A percentile compares a stretch with the other conserved stretches of the same genome.
These are phyloP conservation scores for Tenthredo mesomela DNA, from an alignment of 2,888 invertebrate species.

Conservation along the genomic window DNA sequence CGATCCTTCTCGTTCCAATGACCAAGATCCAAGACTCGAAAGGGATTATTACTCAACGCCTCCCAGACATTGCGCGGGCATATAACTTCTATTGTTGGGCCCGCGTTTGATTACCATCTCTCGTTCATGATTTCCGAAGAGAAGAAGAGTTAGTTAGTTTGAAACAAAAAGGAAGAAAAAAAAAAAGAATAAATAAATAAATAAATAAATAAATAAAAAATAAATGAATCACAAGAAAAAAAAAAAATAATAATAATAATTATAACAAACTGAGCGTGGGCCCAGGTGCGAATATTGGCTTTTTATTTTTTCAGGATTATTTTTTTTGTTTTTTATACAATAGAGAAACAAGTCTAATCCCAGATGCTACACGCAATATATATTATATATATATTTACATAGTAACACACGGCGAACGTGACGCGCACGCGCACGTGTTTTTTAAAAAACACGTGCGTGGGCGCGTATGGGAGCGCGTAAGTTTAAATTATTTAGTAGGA, in stretches of 20 bases:
- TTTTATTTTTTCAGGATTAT: slow-evolving; percentile 66
- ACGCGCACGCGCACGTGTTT: not conserved
- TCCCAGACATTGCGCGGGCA: not conserved
- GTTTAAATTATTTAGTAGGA: slow-evolving; percentile 67
- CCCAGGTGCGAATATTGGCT: slow-evolving; percentile 65
- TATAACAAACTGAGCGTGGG: slow-evolving; percentile 58
- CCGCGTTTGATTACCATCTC: slow-evolving; percentile 3
- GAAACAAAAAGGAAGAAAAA: not conserved
- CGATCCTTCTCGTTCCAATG: slow-evolving; percentile 47
- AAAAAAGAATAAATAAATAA: not conserved
- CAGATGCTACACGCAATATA: slow-evolving; percentile 67
- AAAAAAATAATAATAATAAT: too few species aligned
- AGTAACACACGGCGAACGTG: slow-evolving; percentile 5
- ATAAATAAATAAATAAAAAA: not conserved
- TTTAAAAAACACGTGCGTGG: not conserved
- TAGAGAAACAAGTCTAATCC: slow-evolving; percentile 71
- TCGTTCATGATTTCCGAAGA: slow-evolving; percentile 15
- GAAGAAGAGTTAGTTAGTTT: not conserved
- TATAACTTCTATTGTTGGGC: not conserved
- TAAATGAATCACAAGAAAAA: not conserved
- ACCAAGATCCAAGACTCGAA: slow-evolving; percentile 49
- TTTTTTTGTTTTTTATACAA: slow-evolving; percentile 69
- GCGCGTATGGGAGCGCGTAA: slow-evolving; percentile 58
- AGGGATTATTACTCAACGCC: slow-evolving; percentile 20
- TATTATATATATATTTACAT: slow-evolving; percentile 52